Conservation (phyloP, 2,113 vertebrate genomes). For the Percopsis transmontana region DNA sequence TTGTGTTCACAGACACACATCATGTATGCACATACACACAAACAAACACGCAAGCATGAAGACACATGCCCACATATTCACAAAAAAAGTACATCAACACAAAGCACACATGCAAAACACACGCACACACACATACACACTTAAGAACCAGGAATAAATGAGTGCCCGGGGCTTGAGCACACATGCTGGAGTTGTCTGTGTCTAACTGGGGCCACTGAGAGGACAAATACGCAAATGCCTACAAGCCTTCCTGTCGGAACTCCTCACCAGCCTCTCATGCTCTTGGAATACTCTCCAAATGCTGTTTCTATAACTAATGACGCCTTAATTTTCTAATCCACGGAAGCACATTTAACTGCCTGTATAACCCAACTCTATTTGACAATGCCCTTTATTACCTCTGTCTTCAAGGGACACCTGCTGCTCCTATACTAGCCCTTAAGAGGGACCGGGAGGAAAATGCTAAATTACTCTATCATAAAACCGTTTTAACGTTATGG, state of each 20-base stretch:
- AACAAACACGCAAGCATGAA: constrained; percentile 47
- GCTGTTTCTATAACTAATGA: constrained; percentile 62
- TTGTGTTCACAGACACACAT: not conserved
- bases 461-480: constrained; percentile 64
- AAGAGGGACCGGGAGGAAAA: constrained; percentile 52
- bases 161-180: constrained; percentile 45
- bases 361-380: constrained; percentile 35
- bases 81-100: constrained; percentile 37
- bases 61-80: constrained; percentile 38
- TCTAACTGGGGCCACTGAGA: constrained; percentile 52
- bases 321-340: constrained; percentile 55
- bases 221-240: constrained; percentile 38
- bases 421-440: constrained; percentile 44
- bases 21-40: not conserved
- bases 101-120: constrained; percentile 18
- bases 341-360: constrained; percentile 51
- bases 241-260: constrained; percentile 50
- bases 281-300: constrained; percentile 26
- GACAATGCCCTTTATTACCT: constrained; percentile 49
- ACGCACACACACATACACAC: constrained; percentile 26
- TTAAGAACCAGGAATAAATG: constrained; percentile 43
- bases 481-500: constrained; percentile 68
- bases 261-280: constrained; percentile 24
- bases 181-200: constrained; percentile 45
- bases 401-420: constrained; percentile 52